Base-by-base conservation (phyloP, 2,113 vertebrate species). In the Chionis minor region DNA sequence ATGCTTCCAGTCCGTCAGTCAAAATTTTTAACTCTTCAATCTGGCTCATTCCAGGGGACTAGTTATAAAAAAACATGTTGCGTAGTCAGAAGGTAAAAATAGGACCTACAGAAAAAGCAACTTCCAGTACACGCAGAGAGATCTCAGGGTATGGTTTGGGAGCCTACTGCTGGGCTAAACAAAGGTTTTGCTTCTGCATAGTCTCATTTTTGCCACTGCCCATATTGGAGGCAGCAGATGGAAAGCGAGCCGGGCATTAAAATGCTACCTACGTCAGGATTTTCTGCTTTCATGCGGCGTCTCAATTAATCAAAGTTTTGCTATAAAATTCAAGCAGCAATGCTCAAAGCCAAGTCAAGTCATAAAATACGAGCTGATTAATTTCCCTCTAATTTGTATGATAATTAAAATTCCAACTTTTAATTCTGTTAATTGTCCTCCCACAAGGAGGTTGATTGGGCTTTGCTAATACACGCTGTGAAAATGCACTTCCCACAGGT, bases 341-440 rank as follows among this genome's bases (percentile, higher is more conserved):
- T 54, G 73, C 90, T 95, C 93, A 97, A 95, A 95, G 96, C 93
- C 81, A 94, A 98, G 90, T 91, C 85, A 92, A 95, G 95, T 91
- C 91, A 88, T 97, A 97, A 97, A 98, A 96, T 97, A 97, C 22
- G 30, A 98, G 95, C 98, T 98, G 97, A 98, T 98, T 98, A 98
- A 98, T 98, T 98, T 97, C 95, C 92, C 94, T 96, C 94, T 98
- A 98, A 98, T 98, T 98, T 97, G 96, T 97, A 96, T 97, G 98
- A 98, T 98, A 98, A 98, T 98, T 98, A 98, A 98, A 98, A 97
- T 97, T 96, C 94, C 91, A 97, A 97, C 97, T 98, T 98, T 98
- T 98, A 97, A 98, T 98, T 98, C 94, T 82, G 86, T 95, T 97
- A 97, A 98, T 98, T 98, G 97, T 98, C 96, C 88, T 98, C 98